phyloP scores from a whole-genome alignment of 2,888 invertebrate genomes.

The Brachypalpus laphriformis region DNA sequence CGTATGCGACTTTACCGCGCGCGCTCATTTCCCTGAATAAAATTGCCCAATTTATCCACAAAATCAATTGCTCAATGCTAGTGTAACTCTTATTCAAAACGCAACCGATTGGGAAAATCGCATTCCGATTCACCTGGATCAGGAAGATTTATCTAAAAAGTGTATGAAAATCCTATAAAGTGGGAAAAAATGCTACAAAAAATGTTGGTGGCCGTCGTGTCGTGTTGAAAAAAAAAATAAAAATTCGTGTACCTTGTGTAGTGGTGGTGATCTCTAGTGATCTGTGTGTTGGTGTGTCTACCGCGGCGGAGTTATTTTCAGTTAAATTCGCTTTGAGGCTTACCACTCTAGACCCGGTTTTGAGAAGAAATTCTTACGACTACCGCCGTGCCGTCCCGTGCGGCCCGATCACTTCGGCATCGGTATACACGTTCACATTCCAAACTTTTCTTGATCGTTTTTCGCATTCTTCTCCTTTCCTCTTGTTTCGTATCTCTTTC shows the following conservation, averaged over 20 bases:
- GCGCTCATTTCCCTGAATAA: constrained; percentile 39
- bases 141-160: neutral
- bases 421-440: constrained; percentile 63
- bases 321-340: constrained; percentile 61
- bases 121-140: neutral
- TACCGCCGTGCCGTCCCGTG: constrained; percentile 33
- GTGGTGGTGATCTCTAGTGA: constrained; percentile 26
- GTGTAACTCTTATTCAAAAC: neutral
- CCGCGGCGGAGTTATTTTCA: constrained; percentile 61
- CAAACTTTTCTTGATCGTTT: constrained; percentile 62
- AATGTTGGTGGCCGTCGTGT: constrained; percentile 47
- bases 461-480: constrained; percentile 51
- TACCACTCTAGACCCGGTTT: constrained; percentile 64
- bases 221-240: constrained; percentile 21
- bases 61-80: neutral
- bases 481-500: constrained; percentile 6
- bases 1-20: constrained; percentile 52
- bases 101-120: neutral
- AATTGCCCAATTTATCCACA: neutral
- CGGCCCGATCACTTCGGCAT: constrained; percentile 11
- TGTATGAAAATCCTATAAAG: neutral
- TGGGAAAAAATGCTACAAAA: constrained; percentile 16
- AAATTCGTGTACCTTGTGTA: constrained; percentile 26
- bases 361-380: constrained; percentile 66
- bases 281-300: constrained; percentile 44